Evolutionary conservation across 2,113 vertebrate species (phyloP), one percentile per base, ranked within the genome.

Genomic region (Colossoma macropomum): DNA sequence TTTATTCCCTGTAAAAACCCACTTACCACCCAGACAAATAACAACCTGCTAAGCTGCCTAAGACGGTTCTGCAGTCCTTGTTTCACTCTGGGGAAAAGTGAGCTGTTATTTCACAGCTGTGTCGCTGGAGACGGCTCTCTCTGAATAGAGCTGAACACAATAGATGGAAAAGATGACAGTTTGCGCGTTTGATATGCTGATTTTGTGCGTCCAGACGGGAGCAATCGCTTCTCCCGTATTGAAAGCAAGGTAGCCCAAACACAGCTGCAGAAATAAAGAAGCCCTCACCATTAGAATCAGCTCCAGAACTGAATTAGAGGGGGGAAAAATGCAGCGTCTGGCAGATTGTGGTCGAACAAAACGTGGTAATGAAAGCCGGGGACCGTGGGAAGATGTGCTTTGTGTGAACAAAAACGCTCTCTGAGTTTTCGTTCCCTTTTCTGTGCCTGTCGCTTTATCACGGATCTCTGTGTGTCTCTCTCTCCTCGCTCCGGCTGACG

Each of bases 351-450:
- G 66, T 60, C 25, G 13, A 32, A 38, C 59, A 50, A 60, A 60
- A 70, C 52, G 27, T 28, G 68, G 27, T 74, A 60, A 85, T 76
- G 63, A 76, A 69, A 75, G 34, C 25, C 21, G 12, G 59, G 70
- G 32, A 32, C 41, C 62, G 52, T 70, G 77, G 15, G 79, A 30
- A 73, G 11, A 34, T 34, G 30, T 0, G 15, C 69, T 48, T 60
- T 63, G 19, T 17, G 72, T 68, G 59, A 68, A 45, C 59, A 77
- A 48, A 41, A 69, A 38, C 7, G 30, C 66, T 73, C 71, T 89
- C 50, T 69, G 65, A 89, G 83, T 60, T 9, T 25, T 41, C 56
- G 27, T 72, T 81, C 77, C 84, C 50, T 74, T 30, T 77, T 74
- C 41, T 65, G 34, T 48, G 17, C 27, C 27, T 30, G 45, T 65